Evolutionary conservation across 2,113 vertebrate genomes (phyloP).

Genomic region (Amblyopsis rosae): DNA sequence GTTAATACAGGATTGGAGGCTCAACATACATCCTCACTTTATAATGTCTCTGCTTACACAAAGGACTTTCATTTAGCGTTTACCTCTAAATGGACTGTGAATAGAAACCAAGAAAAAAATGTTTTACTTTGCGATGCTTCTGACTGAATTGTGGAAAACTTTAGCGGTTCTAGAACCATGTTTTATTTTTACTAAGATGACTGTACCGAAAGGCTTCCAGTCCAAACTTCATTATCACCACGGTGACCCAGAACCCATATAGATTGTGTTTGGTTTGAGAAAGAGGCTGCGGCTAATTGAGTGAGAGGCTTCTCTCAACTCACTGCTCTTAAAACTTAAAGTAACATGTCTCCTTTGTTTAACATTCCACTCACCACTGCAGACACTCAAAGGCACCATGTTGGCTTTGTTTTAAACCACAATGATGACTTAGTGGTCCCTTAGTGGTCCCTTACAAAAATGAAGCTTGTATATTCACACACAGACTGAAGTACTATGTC

Average conservation of each 20-base stretch:
- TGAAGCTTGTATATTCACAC: no score
- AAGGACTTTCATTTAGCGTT: not conserved
- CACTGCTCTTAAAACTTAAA: constrained; percentile 21
- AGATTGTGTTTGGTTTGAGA: constrained; percentile 36
- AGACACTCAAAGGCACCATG: not conserved
- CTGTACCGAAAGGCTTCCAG: constrained; percentile 24
- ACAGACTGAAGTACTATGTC: no score
- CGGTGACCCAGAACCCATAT: constrained; percentile 23
- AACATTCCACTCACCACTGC: constrained; percentile 17
- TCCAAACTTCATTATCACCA: constrained; percentile 42
- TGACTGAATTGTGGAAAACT: not conserved
- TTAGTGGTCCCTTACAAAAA: not conserved
- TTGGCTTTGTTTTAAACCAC: constrained; percentile 2
- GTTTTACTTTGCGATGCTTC: not conserved
- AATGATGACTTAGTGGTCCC: not conserved
- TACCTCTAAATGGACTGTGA: not conserved
- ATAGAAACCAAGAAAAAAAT: constrained; percentile 10
- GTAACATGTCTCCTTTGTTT: constrained; percentile 21
- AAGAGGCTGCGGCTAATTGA: constrained; percentile 31
- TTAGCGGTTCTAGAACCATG: constrained; percentile 12
- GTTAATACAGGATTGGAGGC: constrained; percentile 13
- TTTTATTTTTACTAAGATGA: constrained; percentile 14
- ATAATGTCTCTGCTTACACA: constrained; percentile 3
- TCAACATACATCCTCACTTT: constrained; percentile 10
- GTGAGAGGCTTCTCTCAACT: constrained; percentile 31